These are phyloP conservation scores for Eurytemora carolleeae DNA, from an alignment of 1,140 invertebrate genomes.

Conservation along the genomic window DNA sequence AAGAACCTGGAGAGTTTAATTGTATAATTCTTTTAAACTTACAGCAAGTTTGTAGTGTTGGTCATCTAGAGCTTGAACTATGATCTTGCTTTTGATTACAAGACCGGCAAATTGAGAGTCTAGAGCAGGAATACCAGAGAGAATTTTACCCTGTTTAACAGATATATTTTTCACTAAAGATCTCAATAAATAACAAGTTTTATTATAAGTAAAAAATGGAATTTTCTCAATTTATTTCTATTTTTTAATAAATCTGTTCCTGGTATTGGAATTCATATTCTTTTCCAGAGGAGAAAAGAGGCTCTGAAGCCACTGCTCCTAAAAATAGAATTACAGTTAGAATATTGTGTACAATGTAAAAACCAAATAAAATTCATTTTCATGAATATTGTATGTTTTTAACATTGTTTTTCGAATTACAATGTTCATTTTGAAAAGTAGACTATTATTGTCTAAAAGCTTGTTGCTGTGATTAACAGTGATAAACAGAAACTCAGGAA, in stretches of 20 bases:
- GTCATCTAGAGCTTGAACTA: slow-evolving; percentile 14
- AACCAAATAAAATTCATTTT: too few species aligned
- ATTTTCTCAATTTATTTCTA: not conserved
- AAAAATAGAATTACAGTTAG: too few species aligned
- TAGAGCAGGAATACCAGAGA: slow-evolving; percentile 15
- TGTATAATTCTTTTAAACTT: not conserved
- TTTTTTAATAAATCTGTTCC: not conserved
- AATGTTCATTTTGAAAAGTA: too few species aligned
- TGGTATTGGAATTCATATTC: not conserved
- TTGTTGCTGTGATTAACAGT: too few species aligned
- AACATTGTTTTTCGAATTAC: too few species aligned
- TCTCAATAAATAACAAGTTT: not conserved
- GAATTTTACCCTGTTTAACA: not conserved
- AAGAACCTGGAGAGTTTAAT: not conserved
- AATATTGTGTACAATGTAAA: too few species aligned
- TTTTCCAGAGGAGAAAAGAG: not conserved
- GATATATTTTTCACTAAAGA: not conserved
- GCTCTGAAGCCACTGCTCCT: not conserved
- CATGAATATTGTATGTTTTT: too few species aligned
- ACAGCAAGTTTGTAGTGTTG: not conserved
- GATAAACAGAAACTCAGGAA: too few species aligned
- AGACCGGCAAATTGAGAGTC: slow-evolving; percentile 19
- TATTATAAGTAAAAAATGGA: not conserved
- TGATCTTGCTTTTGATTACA: slow-evolving; percentile 17
- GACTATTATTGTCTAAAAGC: too few species aligned